phyloP scores from a whole-genome alignment of 1,140 invertebrate species.

The Drosophila kohkoa region DNA sequence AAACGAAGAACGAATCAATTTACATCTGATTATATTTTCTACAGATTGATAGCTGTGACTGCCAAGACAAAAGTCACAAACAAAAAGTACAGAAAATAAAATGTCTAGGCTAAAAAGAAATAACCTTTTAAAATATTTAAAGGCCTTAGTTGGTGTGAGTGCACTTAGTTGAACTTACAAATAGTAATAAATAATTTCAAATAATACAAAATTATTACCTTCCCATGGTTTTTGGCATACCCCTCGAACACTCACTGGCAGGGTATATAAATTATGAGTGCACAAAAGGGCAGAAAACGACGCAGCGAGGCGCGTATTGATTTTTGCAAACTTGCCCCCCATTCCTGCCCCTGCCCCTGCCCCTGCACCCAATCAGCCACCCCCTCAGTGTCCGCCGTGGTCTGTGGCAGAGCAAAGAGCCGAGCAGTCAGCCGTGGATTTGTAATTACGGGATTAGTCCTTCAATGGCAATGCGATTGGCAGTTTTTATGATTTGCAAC shows the following conservation, averaged over 20 bases:
- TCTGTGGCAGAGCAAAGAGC: constrained; percentile 18
- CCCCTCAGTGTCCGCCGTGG: not conserved
- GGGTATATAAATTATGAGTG: constrained; percentile 64
- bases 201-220: no score
- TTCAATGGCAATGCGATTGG: constrained; percentile 65
- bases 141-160: no score
- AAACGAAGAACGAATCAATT: no score
- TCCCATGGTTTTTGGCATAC: not conserved
- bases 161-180: no score
- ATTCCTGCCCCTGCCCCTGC: not conserved
- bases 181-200: no score
- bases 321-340: constrained; percentile 52
- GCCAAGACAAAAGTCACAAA: no score
- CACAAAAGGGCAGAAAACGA: constrained; percentile 35
- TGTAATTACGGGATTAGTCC: constrained; percentile 78
- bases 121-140: no score
- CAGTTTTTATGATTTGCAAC: constrained; percentile 54
- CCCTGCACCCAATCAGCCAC: no score
- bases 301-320: constrained; percentile 53
- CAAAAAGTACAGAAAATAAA: no score
- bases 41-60: no score
- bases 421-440: constrained; percentile 62
- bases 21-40: no score
- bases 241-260: not conserved
- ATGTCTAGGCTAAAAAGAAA: no score